A percentile compares a stretch with the other conserved stretches of the same genome.
phyloP scores from a whole-genome alignment of 2,113 vertebrate genomes.

The Chroicocephalus ridibundus region DNA sequence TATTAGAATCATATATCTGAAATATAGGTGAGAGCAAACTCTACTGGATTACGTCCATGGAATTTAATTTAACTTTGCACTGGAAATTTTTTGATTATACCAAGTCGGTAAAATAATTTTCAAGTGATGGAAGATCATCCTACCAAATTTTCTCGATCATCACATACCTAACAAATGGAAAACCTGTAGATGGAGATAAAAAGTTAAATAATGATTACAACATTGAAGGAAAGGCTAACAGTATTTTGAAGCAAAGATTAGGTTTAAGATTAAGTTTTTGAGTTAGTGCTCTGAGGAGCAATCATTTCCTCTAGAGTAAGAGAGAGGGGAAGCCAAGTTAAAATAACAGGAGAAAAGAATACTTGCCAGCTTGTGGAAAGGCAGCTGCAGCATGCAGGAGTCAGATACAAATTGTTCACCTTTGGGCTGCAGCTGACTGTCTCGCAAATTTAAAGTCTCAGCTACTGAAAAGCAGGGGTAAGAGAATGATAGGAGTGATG shows the following conservation, averaged over 20 bases:
- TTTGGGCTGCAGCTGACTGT: slow-evolving; percentile 27
- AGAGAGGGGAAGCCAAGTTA: not conserved
- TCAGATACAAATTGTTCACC: slow-evolving; percentile 25
- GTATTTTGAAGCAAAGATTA: not conserved
- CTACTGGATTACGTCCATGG: not conserved
- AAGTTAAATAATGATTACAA: not conserved
- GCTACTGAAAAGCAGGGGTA: slow-evolving; percentile 38
- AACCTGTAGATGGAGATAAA: not conserved
- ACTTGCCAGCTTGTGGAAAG: slow-evolving; percentile 38
- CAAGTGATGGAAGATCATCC: not conserved
- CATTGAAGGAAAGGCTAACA: not conserved
- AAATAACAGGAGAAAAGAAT: slow-evolving; percentile 17
- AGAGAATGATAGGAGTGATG: not conserved
- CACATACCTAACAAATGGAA: not conserved
- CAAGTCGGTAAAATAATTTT: not conserved
- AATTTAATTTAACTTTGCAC: not conserved
- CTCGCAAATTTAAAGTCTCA: slow-evolving; percentile 27
- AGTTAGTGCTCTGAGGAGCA: not conserved
- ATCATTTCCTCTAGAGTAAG: not conserved
- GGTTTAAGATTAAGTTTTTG: not conserved
- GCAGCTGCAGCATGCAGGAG: slow-evolving; percentile 27
- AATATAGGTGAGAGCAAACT: not conserved
- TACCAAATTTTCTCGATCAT: not conserved
- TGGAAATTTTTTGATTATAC: not conserved
- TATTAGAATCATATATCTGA: not conserved